Base-by-base conservation (phyloP, 2,888 invertebrate genomes). In the Lymantria dispar region DNA sequence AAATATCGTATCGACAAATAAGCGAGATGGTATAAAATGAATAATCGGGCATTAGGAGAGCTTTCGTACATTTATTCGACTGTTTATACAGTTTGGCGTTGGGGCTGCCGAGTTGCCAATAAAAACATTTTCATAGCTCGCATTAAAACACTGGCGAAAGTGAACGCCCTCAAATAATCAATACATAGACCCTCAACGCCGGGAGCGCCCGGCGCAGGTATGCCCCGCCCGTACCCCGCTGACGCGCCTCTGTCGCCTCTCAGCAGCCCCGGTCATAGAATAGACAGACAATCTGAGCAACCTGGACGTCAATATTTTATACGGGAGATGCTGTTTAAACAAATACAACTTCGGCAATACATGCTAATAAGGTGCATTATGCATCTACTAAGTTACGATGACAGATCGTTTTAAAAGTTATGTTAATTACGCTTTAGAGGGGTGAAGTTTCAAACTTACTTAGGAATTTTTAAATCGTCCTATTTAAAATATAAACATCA, bases 91-190 rank as follows among this genome's bases (percentile, higher is more conserved):
- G 74, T 72, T 70, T 64, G 76, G 60, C 71, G 72, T 64, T 70
- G 74, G 68, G 65, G 72, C 76, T 73, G 78, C 76, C 78, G 76
- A 81, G 81, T 76, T 76, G 77, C 81, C 83, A 86, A 87, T 88
- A 88, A 89, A 90, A 90, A 85, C 87, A 85, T 87, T 88, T 74
- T 87, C 86, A 87, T 83, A 80, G 86, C 80, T 74, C 76, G 77
- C 84, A 87, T 89, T 90, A 89, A 88, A 90, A 89, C 88, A 87
- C 83, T 85, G 87, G 87, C 83, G 89, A 89, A 90, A 89, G 89
- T 89, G 88, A 88, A 86, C 87, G 84, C 72, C 78, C 78, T 70
- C 68, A 72, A 72, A 76, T 76, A 77, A 77, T 77, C 76, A 74
- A 77, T 77, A 77, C 74, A 56, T 66, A 68, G 65, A 71, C 72